These are phyloP conservation scores for Cantharis nigra DNA, from an alignment of 2,888 invertebrate genomes.

Conservation along the genomic window DNA sequence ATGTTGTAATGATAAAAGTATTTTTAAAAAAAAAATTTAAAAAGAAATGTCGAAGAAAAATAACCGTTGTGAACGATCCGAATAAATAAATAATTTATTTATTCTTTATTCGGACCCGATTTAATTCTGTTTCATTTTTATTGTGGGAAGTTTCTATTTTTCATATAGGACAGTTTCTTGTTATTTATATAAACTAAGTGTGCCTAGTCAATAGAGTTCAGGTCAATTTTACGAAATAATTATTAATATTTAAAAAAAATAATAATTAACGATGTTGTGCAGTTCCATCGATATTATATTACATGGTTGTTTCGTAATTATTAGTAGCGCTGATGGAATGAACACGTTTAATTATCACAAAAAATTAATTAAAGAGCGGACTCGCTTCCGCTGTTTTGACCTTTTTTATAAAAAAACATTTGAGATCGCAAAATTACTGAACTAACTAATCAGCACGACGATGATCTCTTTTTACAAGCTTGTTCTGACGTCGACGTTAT, in stretches of 20 bases:
- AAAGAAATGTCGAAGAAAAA: slow-evolving; percentile 44
- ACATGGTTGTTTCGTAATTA: slow-evolving; percentile 39
- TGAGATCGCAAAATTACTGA: neutral
- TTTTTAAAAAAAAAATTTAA: slow-evolving; percentile 51
- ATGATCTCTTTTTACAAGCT: slow-evolving; percentile 26
- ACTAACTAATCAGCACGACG: neutral
- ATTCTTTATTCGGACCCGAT: slow-evolving; percentile 42
- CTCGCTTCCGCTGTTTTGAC: neutral
- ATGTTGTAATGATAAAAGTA: slow-evolving; percentile 57
- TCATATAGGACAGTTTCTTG: slow-evolving; percentile 62
- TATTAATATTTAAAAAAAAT: slow-evolving; percentile 41
- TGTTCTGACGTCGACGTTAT: slow-evolving; percentile 41
- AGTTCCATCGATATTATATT: slow-evolving; percentile 43
- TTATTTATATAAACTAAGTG: slow-evolving; percentile 65
- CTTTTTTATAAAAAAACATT: neutral
- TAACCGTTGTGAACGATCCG: slow-evolving; percentile 49
- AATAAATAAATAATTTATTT: slow-evolving; percentile 26
- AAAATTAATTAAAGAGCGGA: neutral
- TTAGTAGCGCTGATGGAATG: slow-evolving; percentile 32
- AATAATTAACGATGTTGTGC: slow-evolving; percentile 49
- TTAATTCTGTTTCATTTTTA: slow-evolving; percentile 54
- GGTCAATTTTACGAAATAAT: slow-evolving; percentile 61
- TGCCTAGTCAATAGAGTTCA: slow-evolving; percentile 70
- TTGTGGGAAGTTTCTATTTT: slow-evolving; percentile 60
- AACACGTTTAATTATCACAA: slow-evolving; percentile 11